Evolutionary conservation across 2,113 vertebrate species (phyloP), one percentile per base, ranked within the genome.

Genomic region (Bujurquina vittata): DNA sequence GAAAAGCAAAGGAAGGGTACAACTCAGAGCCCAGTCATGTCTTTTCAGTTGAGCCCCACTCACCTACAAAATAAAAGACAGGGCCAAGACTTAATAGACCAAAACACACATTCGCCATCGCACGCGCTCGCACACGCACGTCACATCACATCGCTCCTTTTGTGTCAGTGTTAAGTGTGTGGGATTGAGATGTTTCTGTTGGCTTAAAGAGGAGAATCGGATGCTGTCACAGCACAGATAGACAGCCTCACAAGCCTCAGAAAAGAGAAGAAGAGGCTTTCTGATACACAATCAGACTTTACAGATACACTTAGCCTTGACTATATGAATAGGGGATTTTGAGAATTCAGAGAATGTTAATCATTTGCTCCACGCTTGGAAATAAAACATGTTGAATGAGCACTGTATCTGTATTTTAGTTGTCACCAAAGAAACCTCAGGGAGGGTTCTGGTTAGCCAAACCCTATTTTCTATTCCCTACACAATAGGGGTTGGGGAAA

Each of bases 101-200:
- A 31, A 80, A 80, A 86, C 79, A 79, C 84, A 75, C 76, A 22
- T 81, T 81, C 15, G 10, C 78, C 23, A 46, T 62, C 9, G 33
- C 79, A 17, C 23, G 20, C 73, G 35, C 89, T 75, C 18, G 4
- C 56, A 26, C 80, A 49, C 43, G 22, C 83, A 73, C 75, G 43
- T 62, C 82, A 67, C 88, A 80, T 90, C 87, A 58, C 86, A 83
- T 91, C 90, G 81, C 82, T 87, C 83, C 84, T 88, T 90, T 92
- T 91, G 89, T 94, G 87, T 11, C 75, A 89, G 88, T 89, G 93
- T 93, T 93, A 92, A 93, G 92, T 92, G 91, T 93, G 92, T 92
- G 90, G 87, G 91, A 93, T 91, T 94, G 88, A 95, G 91, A 92
- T 92, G 92, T 94, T 93, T 92, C 90, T 92, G 82, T 88, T 92